Percentiles rank a stretch among this genome's conserved stretches.
phyloP scores from a whole-genome alignment of 2,113 vertebrate species.

The Daphoenositta chrysoptera region DNA sequence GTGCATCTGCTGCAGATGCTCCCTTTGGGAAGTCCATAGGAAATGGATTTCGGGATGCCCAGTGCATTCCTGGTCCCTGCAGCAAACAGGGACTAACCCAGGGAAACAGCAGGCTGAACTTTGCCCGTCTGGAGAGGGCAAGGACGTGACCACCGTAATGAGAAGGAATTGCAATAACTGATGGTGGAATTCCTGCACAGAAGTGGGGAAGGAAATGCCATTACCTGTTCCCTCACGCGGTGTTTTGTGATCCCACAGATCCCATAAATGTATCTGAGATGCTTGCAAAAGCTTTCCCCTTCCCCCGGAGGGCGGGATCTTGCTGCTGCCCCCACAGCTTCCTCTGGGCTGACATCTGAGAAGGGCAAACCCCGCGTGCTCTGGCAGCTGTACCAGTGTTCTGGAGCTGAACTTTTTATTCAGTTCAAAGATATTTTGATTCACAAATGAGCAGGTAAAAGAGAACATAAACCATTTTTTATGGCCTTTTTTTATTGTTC shows the following conservation, averaged over 20 bases:
- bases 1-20: not conserved
- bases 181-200: not conserved
- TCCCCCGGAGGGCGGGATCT: not conserved
- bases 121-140: fast-evolving
- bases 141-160: fast-evolving
- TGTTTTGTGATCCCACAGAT: not conserved
- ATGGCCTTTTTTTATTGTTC: not conserved
- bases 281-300: not conserved
- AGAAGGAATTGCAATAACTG: not conserved
- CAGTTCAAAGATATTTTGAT: not conserved
- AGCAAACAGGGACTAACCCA: not conserved
- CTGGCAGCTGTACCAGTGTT: not conserved
- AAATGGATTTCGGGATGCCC: not conserved
- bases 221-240: not conserved
- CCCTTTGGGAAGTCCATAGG: not conserved
- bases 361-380: not conserved
- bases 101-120: not conserved
- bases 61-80: not conserved
- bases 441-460: conserved; percentile 31
- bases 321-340: not conserved
- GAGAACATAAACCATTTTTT: not conserved
- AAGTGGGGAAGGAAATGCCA: not conserved
- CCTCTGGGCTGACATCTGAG: conserved; percentile 8
- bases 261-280: not conserved
- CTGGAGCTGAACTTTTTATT: not conserved